phyloP scores from a whole-genome alignment of 2,797 vertebrate species.

The Microctenopoma steveboyesi region DNA sequence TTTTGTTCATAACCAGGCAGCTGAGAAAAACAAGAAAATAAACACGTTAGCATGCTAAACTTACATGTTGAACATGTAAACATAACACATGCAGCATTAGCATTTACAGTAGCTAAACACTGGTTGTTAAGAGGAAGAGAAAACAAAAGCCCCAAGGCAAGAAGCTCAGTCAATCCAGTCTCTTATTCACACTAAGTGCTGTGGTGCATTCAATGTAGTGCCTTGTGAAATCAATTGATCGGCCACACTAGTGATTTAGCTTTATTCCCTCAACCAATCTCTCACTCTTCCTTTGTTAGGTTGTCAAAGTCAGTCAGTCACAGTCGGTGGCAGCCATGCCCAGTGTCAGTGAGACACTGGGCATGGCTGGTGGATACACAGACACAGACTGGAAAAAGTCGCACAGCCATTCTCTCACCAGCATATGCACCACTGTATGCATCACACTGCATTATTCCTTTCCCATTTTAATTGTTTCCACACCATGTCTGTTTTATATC shows the following conservation, averaged over 20 bases:
- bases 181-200: constrained; percentile 62
- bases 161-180: constrained; percentile 57
- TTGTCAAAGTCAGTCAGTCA: constrained; percentile 31
- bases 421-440: constrained; percentile 21
- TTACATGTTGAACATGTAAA: not conserved
- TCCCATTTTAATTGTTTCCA: constrained; percentile 15
- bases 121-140: not conserved
- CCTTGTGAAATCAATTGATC: constrained; percentile 57
- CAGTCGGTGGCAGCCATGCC: too few relatives aligned
- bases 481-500: constrained; percentile 3
- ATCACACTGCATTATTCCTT: constrained; percentile 9
- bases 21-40: not conserved
- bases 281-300: constrained; percentile 28
- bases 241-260: constrained; percentile 40
- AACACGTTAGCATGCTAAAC: not conserved
- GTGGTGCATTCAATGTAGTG: constrained; percentile 29
- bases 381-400: constrained; percentile 14
- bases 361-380: constrained; percentile 11
- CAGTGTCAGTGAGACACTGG: constrained; percentile 3
- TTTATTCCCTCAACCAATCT: constrained; percentile 23
- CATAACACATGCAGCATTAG: not conserved
- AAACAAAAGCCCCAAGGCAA: constrained; percentile 27
- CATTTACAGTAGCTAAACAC: constrained; percentile 2
- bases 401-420: constrained; percentile 9
- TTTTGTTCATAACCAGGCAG: not conserved